phyloP scores from a whole-genome alignment of 1,140 invertebrate genomes.

The Calliphora vicina region DNA sequence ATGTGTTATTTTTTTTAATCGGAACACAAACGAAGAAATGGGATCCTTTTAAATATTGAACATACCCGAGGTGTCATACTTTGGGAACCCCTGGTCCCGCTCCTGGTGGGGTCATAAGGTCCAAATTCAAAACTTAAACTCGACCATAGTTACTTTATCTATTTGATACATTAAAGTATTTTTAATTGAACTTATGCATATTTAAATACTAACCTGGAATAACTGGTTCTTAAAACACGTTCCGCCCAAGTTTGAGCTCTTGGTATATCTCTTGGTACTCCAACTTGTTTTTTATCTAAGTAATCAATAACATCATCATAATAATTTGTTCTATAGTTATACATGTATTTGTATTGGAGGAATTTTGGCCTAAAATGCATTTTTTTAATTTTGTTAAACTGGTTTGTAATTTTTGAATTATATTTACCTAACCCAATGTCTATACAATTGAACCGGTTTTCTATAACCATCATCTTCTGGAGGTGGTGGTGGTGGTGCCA shows the following conservation, averaged over 20 bases:
- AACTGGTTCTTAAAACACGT: slow-evolving; percentile 72
- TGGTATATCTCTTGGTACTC: slow-evolving; percentile 73
- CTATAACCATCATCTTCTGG: slow-evolving; percentile 65
- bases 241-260: slow-evolving; percentile 83
- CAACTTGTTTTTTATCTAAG: slow-evolving; percentile 76
- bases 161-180: too few species aligned
- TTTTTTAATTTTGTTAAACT: background rate
- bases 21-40: too few species aligned
- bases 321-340: slow-evolving; percentile 83
- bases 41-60: too few species aligned
- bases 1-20: too few species aligned
- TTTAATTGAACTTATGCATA: too few species aligned
- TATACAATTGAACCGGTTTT: slow-evolving; percentile 69
- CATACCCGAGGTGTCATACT: too few species aligned
- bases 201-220: slow-evolving; percentile 47
- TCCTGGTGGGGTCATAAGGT: too few species aligned
- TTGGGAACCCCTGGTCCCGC: too few species aligned
- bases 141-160: too few species aligned
- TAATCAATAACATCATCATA: slow-evolving; percentile 85
- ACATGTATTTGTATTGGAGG: slow-evolving; percentile 82
- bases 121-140: too few species aligned
- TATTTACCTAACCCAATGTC: slow-evolving; percentile 76
- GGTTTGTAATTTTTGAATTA: background rate
- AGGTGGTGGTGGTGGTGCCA: slow-evolving; percentile 67
- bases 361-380: slow-evolving; percentile 70